These are phyloP conservation scores for Scaptomyza parva DNA, from an alignment of 2,888 invertebrate genomes.

Conservation along the genomic window DNA sequence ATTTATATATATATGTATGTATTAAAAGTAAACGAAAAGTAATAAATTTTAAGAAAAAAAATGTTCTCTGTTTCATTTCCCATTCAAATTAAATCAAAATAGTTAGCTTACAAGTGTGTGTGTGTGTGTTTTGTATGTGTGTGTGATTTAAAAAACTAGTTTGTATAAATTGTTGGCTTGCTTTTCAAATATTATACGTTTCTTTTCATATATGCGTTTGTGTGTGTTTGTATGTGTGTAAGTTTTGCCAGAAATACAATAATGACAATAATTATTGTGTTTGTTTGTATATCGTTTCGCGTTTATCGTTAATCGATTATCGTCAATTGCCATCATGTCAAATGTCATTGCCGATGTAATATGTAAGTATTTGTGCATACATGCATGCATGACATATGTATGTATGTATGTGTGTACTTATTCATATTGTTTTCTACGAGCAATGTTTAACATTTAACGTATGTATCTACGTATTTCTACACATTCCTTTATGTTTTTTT, in stretches of 20 bases:
- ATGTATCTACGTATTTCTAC: slow-evolving; percentile 24
- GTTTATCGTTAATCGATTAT: slow-evolving; percentile 17
- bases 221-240: slow-evolving; percentile 2
- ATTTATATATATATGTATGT: background rate
- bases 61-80: slow-evolving; percentile 30
- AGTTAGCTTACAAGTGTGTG: slow-evolving; percentile 39
- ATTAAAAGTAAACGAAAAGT: slow-evolving; percentile 56
- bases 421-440: slow-evolving; percentile 7
- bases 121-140: slow-evolving; percentile 37
- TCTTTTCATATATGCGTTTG: slow-evolving; percentile 25
- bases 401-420: slow-evolving; percentile 1
- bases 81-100: slow-evolving; percentile 59
- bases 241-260: slow-evolving; percentile 45
- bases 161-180: slow-evolving; percentile 81
- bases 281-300: slow-evolving; percentile 28
- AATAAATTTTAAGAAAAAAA: slow-evolving; percentile 34
- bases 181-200: slow-evolving; percentile 62
- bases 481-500: slow-evolving; percentile 46
- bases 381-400: background rate
- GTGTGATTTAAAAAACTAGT: slow-evolving; percentile 56
- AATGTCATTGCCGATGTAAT: slow-evolving; percentile 52
- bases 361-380: slow-evolving; percentile 11
- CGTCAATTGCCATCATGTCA: slow-evolving; percentile 30
- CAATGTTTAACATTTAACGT: slow-evolving; percentile 5
- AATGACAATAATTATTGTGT: slow-evolving; percentile 32